Evolutionary conservation across 2,113 vertebrate genomes (phyloP), one percentile per base, ranked within the genome.

Genomic region (Prolemur simus): DNA sequence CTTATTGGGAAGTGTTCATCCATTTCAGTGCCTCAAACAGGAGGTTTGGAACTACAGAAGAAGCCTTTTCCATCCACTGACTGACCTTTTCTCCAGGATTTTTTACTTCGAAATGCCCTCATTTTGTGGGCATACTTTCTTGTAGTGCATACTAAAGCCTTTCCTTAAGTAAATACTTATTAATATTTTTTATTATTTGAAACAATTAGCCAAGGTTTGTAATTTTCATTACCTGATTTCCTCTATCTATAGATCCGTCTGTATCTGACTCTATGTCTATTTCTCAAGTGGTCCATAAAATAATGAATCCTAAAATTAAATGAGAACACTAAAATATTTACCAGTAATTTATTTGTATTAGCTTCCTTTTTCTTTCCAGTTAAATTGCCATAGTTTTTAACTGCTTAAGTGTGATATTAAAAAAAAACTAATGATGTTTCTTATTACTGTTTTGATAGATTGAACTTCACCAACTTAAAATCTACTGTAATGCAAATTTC

Each of bases 401-500:
- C 6, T 97, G 34, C 10, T 0, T 0, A n/a, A 87, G 69, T 0
- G 5, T 47, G 5, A 73, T 39, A 94, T 60, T 93, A 47, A 68
- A 64, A 54, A 54, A 95, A 64, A 74, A 77, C 69, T 96, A 91
- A 97, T 81, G 15, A 42, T 93, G 37, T 90, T 6, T 82, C 47
- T 56, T 96, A 29, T 87, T 91, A 73, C 45, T 97, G 7, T 77
- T 98, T 98, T 97, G 96, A 98, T 98, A 99, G 99, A 99, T 99
- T 98, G 99, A 99, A 98, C 98, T 99, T 98, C 99, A 99, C 63
- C 99, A 98, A 77, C 94, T 99, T 97, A 97, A 99, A 84, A 96
- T 99, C 98, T 99, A 99, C 98, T 99, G 99, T 98, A 99, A 99
- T 97, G 98, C 99, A 77, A 98, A 99, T 83, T 83, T 99, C 97